Conservation (phyloP, 2,888 invertebrate genomes). For the Catocala sponsa region DNA sequence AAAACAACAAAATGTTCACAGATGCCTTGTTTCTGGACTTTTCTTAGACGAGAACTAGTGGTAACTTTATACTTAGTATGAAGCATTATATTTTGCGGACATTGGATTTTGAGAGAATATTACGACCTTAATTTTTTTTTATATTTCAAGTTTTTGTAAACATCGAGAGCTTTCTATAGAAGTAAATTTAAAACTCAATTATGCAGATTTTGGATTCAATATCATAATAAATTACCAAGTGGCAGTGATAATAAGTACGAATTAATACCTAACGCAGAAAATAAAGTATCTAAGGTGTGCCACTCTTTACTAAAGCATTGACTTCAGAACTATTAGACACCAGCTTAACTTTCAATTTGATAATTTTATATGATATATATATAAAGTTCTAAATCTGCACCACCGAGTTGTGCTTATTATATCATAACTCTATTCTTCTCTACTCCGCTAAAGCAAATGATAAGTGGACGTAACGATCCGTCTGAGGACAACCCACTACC, state of each 20-base stretch:
- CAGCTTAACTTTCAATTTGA: too few relatives aligned
- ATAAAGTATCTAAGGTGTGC: too few relatives aligned
- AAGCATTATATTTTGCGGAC: conserved; percentile 45
- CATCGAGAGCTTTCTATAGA: conserved; percentile 46
- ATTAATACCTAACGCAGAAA: too few relatives aligned
- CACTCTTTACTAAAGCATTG: too few relatives aligned
- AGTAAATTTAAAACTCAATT: conserved; percentile 29
- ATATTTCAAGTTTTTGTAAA: conserved; percentile 47
- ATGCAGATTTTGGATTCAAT: conserved; percentile 22
- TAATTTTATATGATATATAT: neutral
- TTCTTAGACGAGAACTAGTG: conserved; percentile 42
- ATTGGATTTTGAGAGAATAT: conserved; percentile 37
- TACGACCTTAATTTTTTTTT: conserved; percentile 37
- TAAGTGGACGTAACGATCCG: conserved; percentile 49
- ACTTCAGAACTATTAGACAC: too few relatives aligned
- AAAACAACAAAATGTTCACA: conserved; percentile 50
- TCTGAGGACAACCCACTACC: conserved; percentile 43
- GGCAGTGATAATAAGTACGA: too few relatives aligned
- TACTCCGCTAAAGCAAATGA: conserved; percentile 49
- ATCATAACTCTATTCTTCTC: conserved; percentile 38
- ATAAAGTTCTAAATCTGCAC: conserved; percentile 26
- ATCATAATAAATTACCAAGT: neutral
- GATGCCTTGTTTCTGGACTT: conserved; percentile 47
- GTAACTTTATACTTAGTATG: conserved; percentile 36
- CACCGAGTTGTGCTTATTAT: conserved; percentile 36